phyloP scores from a whole-genome alignment of 2,888 invertebrate genomes.

The Nysson spinosus region DNA sequence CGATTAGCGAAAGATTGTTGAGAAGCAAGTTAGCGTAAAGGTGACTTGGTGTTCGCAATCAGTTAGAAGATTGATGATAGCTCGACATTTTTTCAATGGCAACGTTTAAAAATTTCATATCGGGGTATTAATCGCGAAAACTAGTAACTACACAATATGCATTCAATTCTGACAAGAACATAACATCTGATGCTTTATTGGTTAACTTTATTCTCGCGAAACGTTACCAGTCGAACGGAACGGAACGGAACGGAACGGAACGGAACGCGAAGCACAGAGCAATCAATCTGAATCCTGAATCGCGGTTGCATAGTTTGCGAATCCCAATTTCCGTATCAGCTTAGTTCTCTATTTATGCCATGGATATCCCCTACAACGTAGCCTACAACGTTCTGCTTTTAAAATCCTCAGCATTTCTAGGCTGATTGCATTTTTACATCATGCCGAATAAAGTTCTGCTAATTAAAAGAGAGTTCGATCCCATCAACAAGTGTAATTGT shows the following conservation, averaged over 20 bases:
- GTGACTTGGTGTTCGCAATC: too few species aligned
- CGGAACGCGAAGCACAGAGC: constrained; percentile 27
- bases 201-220: constrained; percentile 67
- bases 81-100: too few species aligned
- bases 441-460: too few species aligned
- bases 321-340: constrained; percentile 56
- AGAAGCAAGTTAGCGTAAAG: too few species aligned
- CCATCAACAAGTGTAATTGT: too few species aligned
- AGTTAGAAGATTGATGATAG: too few species aligned
- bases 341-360: constrained; percentile 38
- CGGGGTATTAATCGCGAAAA: constrained; percentile 33
- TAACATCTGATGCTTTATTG: constrained; percentile 62
- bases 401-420: constrained; percentile 12
- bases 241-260: too few species aligned
- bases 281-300: constrained; percentile 53
- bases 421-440: neutral
- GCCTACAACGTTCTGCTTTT: constrained; percentile 21
- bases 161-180: constrained; percentile 32
- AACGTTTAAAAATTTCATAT: constrained; percentile 16
- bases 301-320: constrained; percentile 59
- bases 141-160: constrained; percentile 1
- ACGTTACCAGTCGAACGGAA: constrained; percentile 48
- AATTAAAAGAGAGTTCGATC: too few species aligned
- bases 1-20: too few species aligned
- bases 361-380: constrained; percentile 2